Percentiles rank a stretch among this genome's conserved stretches.
Evolutionary conservation across 2,888 invertebrate genomes (phyloP).

Genomic region (Andrena marginata): DNA sequence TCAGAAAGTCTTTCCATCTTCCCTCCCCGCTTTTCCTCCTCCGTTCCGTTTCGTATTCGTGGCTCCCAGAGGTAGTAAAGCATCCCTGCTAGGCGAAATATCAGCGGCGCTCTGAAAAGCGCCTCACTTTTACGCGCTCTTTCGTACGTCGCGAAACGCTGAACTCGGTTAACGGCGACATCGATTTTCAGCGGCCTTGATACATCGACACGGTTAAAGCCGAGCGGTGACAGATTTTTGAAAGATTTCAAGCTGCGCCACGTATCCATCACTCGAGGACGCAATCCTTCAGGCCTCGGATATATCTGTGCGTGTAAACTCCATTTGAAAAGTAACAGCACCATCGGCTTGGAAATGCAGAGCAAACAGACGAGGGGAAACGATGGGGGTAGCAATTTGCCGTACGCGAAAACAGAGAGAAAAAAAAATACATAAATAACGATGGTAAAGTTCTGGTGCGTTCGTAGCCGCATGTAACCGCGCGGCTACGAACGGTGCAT

Average conservation of each 20-base stretch:
- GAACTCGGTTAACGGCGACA: slow-evolving; percentile 14
- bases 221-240: background rate
- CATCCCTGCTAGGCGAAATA: slow-evolving; percentile 45
- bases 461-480: background rate
- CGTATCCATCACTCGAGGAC: background rate
- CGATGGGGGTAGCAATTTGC: too few species aligned
- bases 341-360: too few species aligned
- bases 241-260: too few species aligned
- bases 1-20: slow-evolving; percentile 48
- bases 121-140: slow-evolving; percentile 25
- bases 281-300: background rate
- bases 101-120: slow-evolving; percentile 35
- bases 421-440: too few species aligned
- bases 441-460: background rate
- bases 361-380: too few species aligned
- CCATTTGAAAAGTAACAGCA: too few species aligned
- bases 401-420: background rate
- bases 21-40: background rate
- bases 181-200: background rate
- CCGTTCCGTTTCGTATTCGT: background rate
- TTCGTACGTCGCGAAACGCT: background rate
- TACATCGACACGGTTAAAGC: background rate
- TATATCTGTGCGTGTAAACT: background rate
- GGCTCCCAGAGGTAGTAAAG: slow-evolving; percentile 46
- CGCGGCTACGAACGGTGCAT: slow-evolving; percentile 2